Conservation (phyloP, 2,888 invertebrate genomes). For the Notodonta ziczac region DNA sequence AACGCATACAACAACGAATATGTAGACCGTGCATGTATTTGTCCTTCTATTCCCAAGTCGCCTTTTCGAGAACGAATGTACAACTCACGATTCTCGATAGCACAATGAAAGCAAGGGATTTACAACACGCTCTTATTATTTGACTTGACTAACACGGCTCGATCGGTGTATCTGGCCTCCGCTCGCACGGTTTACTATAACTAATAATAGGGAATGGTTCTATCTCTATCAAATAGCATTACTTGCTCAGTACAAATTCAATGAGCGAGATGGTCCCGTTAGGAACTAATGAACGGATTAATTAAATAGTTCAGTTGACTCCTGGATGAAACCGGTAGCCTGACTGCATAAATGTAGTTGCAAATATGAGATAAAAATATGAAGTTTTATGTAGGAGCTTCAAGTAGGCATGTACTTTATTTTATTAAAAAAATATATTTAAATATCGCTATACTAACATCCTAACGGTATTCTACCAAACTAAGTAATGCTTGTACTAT, state of each 20-base stretch:
- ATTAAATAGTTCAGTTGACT: conserved; percentile 7
- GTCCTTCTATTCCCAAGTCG: conserved; percentile 51
- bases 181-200: conserved; percentile 38
- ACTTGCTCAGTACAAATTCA: conserved; percentile 39
- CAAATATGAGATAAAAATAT: too few species aligned
- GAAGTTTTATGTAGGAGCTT: not conserved
- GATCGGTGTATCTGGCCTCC: conserved; percentile 47
- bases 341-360: too few species aligned
- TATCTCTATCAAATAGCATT: conserved; percentile 47
- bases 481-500: too few species aligned
- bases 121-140: conserved; percentile 62
- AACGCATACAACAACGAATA: conserved; percentile 34
- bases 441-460: too few species aligned
- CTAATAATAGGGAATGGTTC: conserved; percentile 49
- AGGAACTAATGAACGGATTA: conserved; percentile 25
- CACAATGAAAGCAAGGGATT: conserved; percentile 67
- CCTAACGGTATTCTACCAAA: too few species aligned
- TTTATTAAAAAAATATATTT: too few species aligned
- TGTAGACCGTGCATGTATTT: conserved; percentile 44
- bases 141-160: conserved; percentile 55
- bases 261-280: conserved; percentile 31
- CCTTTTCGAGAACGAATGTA: conserved; percentile 63
- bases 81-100: conserved; percentile 67
- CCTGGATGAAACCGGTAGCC: not conserved
- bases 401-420: too few species aligned